Percentiles rank a stretch among this genome's conserved stretches.
phyloP scores from a whole-genome alignment of 1,140 invertebrate species.

The Trichomalopsis sarcophagae region DNA sequence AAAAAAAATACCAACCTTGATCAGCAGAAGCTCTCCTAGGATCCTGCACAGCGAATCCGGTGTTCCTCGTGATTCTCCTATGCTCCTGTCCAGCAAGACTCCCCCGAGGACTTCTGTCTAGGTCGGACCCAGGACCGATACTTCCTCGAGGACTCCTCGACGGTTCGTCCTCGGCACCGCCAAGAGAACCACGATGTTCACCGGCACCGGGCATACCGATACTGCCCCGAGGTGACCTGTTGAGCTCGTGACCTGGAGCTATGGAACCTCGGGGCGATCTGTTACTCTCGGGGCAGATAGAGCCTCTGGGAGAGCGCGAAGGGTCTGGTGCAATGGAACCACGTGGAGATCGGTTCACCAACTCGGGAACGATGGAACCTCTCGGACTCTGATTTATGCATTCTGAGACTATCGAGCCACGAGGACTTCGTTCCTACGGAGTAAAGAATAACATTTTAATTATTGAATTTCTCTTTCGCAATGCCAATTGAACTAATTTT shows the following conservation, averaged over 20 bases:
- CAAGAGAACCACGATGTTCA: slow-evolving; percentile 75
- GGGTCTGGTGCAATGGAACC: slow-evolving; percentile 77
- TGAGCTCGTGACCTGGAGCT: slow-evolving; percentile 66
- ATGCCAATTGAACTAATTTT: no score
- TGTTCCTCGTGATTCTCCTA: slow-evolving; percentile 74
- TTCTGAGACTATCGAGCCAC: slow-evolving; percentile 61
- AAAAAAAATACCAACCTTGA: slow-evolving; percentile 63
- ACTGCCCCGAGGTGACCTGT: slow-evolving; percentile 78
- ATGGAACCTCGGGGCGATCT: slow-evolving; percentile 74
- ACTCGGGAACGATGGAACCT: slow-evolving; percentile 76
- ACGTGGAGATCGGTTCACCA: slow-evolving; percentile 75
- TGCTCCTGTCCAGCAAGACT: slow-evolving; percentile 72
- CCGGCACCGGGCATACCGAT: slow-evolving; percentile 71
- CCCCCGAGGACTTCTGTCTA: slow-evolving; percentile 74
- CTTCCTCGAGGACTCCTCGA: slow-evolving; percentile 78
- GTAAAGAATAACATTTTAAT: no score
- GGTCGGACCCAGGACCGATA: slow-evolving; percentile 72
- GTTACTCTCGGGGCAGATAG: slow-evolving; percentile 75
- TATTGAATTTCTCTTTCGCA: no score
- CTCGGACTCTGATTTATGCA: slow-evolving; percentile 74
- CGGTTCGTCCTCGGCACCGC: slow-evolving; percentile 66
- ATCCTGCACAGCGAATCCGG: slow-evolving; percentile 79
- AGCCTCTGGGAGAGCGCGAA: slow-evolving; percentile 78
- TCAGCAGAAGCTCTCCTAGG: slow-evolving; percentile 79
- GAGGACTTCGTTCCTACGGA: slow-evolving; percentile 60